phyloP scores from a whole-genome alignment of 2,797 vertebrate species.

The Lagorchestes hirsutus region DNA sequence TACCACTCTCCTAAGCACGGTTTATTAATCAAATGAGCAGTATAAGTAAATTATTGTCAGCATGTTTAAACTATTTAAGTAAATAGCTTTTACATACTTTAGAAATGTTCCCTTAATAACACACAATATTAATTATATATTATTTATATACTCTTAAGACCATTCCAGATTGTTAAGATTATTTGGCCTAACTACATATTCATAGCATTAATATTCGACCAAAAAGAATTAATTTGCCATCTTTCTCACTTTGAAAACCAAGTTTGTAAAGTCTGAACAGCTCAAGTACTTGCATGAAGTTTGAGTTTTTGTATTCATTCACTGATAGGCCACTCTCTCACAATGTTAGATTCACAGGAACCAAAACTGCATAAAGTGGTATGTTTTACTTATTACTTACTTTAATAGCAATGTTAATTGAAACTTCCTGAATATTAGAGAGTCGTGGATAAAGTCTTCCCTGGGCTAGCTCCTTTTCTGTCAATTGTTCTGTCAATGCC shows the following conservation, averaged over 20 bases:
- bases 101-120: background rate
- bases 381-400: conserved; percentile 83
- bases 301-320: background rate
- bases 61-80: background rate
- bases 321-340: background rate
- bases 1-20: background rate
- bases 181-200: background rate
- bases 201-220: background rate
- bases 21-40: background rate
- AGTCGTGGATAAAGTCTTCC: conserved; percentile 96
- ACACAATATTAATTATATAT: background rate
- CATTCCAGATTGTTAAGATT: background rate
- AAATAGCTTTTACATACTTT: background rate
- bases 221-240: background rate
- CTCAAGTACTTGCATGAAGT: background rate
- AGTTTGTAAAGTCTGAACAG: background rate
- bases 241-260: background rate
- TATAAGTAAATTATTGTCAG: background rate
- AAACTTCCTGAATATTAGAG: conserved; percentile 97
- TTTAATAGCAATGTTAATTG: conserved; percentile 94
- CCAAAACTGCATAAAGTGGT: background rate
- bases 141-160: background rate
- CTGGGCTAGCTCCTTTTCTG: conserved; percentile 91
- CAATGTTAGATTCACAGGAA: background rate
- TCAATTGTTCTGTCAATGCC: conserved; percentile 93